These are phyloP conservation scores for Sceloporus tristichus DNA, from an alignment of 2,113 vertebrate genomes.

Conservation along the genomic window DNA sequence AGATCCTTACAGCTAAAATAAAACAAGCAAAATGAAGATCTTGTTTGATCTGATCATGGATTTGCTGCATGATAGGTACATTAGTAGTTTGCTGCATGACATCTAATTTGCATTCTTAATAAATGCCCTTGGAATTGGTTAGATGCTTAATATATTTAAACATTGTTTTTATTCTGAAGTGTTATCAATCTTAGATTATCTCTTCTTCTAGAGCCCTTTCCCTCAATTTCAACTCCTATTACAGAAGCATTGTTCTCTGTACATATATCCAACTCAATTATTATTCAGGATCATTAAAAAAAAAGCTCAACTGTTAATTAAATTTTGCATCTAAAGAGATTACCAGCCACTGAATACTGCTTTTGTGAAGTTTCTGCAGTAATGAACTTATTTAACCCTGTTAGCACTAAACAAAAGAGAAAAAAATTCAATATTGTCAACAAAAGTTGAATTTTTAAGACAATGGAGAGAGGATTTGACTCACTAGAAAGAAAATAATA, in stretches of 20 bases:
- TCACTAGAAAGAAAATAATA: constrained; percentile 1
- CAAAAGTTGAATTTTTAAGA: not conserved
- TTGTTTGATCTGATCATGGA: constrained; percentile 26
- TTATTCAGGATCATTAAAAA: constrained; percentile 48
- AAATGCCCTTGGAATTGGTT: not conserved
- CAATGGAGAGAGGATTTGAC: not conserved
- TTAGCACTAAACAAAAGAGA: constrained; percentile 21
- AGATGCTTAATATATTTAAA: constrained; percentile 43
- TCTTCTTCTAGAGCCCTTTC: constrained; percentile 33
- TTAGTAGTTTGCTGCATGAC: not conserved
- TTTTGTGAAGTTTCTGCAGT: constrained; percentile 48
- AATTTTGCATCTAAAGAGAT: constrained; percentile 35
- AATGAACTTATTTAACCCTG: constrained; percentile 27
- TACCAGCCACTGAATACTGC: constrained; percentile 7
- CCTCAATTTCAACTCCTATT: constrained; percentile 50
- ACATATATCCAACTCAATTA: constrained; percentile 35
- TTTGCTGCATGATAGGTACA: not conserved
- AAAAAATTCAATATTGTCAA: constrained; percentile 1
- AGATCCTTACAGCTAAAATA: not conserved
- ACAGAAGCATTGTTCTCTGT: constrained; percentile 48
- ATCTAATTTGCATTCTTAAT: constrained; percentile 7
- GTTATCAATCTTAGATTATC: constrained; percentile 22
- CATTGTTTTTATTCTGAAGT: constrained; percentile 46
- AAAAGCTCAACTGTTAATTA: constrained; percentile 39
- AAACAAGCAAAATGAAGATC: not conserved